Evolutionary conservation across 64 coral and sea anemone genomes (phyloP).

Genomic region (Stichodactyla helianthus): DNA sequence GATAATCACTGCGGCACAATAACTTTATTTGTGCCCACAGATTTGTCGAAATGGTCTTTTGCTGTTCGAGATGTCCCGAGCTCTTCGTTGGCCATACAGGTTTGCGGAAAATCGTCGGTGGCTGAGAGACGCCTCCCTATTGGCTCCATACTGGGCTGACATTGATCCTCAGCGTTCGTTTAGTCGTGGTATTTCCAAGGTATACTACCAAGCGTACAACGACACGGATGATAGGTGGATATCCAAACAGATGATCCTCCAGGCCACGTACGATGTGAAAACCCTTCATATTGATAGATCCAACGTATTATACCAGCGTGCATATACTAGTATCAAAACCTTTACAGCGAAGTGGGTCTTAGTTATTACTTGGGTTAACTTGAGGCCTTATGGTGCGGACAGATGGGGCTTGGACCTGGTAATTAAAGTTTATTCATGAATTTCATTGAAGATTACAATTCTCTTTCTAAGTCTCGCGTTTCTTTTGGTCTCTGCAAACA

Average conservation of each 20-base stretch:
- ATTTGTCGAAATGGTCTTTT: slow-evolving; percentile 2
- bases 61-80: neutral
- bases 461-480: too few species aligned
- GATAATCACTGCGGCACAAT: neutral
- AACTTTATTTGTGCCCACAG: neutral
- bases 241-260: neutral
- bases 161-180: neutral
- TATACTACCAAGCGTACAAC: neutral
- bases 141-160: neutral
- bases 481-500: too few species aligned
- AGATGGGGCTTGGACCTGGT: neutral
- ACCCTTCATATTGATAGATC: neutral
- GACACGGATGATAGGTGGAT: neutral
- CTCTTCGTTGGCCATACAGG: neutral
- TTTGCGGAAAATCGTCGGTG: neutral
- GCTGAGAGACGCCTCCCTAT: neutral
- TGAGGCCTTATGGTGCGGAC: neutral
- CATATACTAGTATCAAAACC: neutral
- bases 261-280: neutral
- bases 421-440: neutral
- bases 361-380: neutral
- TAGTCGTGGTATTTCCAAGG: neutral
- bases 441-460: neutral
- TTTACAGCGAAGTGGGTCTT: neutral
- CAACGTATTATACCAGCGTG: neutral